phyloP scores from a whole-genome alignment of 2,113 vertebrate species.

The Melanocharis versteri region DNA sequence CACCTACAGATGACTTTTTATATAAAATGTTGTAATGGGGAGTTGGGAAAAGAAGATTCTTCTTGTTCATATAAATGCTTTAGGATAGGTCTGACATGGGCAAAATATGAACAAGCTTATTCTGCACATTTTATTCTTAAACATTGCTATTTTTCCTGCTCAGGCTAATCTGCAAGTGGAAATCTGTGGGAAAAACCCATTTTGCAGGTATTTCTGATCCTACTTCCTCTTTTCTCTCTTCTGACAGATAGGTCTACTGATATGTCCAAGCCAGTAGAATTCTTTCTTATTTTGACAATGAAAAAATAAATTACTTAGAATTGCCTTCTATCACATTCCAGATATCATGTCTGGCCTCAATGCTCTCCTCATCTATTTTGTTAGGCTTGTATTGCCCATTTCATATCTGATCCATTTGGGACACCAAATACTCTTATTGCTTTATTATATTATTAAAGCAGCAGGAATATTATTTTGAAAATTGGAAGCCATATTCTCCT shows the following conservation, averaged over 20 bases:
- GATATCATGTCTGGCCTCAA: not conserved
- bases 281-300: not conserved
- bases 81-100: not conserved
- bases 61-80: not conserved
- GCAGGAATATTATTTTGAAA: not conserved
- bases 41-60: not conserved
- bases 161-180: not conserved
- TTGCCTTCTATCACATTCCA: not conserved
- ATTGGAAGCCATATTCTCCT: not conserved
- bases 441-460: not conserved
- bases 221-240: not conserved
- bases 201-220: not conserved
- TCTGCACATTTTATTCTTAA: not conserved
- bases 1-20: not conserved
- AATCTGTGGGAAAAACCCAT: not conserved
- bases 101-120: not conserved
- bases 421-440: not conserved
- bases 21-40: not conserved
- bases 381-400: not conserved
- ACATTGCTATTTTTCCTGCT: not conserved
- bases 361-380: not conserved
- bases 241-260: not conserved
- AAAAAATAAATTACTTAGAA: constrained; percentile 14
- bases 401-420: not conserved
- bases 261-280: not conserved